phyloP scores from a whole-genome alignment of 2,888 invertebrate species.

The Parnassius mnemosyne region DNA sequence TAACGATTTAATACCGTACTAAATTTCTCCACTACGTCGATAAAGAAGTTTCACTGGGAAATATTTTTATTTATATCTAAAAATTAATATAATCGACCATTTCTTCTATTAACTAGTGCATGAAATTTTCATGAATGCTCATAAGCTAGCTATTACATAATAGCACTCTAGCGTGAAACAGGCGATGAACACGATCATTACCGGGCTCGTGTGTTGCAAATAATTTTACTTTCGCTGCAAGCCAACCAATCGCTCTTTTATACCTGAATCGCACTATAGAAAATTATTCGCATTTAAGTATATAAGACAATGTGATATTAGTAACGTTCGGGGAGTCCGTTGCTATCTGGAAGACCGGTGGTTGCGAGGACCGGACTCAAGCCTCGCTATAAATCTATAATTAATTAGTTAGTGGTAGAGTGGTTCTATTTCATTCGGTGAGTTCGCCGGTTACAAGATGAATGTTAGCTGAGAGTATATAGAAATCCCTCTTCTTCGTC shows the following conservation, averaged over 20 bases:
- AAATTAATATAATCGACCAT: too few relatives aligned
- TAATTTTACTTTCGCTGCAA: slow-evolving; percentile 30
- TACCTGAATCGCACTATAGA: slow-evolving; percentile 51
- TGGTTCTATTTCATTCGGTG: slow-evolving; percentile 53
- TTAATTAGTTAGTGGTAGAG: slow-evolving; percentile 65
- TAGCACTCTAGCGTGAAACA: slow-evolving; percentile 12
- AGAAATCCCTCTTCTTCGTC: slow-evolving; percentile 70
- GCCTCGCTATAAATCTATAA: slow-evolving; percentile 60
- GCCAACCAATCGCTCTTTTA: slow-evolving; percentile 45
- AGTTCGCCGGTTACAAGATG: slow-evolving; percentile 44
- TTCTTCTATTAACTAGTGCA: too few relatives aligned
- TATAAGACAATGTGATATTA: slow-evolving; percentile 32
- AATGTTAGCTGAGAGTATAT: slow-evolving; percentile 38
- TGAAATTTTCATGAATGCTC: too few relatives aligned
- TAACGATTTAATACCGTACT: too few relatives aligned
- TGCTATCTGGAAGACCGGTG: slow-evolving; percentile 73
- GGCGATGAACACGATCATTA: slow-evolving; percentile 5
- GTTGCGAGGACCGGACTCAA: slow-evolving; percentile 74
- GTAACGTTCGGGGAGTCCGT: slow-evolving; percentile 61
- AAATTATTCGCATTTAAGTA: slow-evolving; percentile 40
- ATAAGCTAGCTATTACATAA: neutral
- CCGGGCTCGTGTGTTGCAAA: neutral
- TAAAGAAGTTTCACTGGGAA: too few relatives aligned
- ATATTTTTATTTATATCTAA: too few relatives aligned
- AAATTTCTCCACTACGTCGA: too few relatives aligned